Evolutionary conservation across 2,113 vertebrate species (phyloP), one percentile per base, ranked within the genome.

Genomic region (Jaculus jaculus): DNA sequence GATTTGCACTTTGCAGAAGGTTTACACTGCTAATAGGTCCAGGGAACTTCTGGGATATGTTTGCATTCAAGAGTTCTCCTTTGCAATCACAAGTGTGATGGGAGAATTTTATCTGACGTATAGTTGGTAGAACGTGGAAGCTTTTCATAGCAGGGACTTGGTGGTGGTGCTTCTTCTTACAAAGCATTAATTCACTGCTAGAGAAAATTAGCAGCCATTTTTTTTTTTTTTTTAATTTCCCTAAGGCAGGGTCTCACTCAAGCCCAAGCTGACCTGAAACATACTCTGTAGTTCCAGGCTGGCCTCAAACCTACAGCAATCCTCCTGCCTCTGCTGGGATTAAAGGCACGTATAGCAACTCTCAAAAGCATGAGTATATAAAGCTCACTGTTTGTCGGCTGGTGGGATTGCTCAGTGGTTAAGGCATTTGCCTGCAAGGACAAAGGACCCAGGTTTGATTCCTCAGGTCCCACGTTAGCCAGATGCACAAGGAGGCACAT

Each of bases 21-120:
- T 96, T 98, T 97, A 84, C 96, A 88, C 66, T 94, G 91, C 97
- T 97, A 97, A 93, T 96, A 93, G 89, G 37, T 97, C 93, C 96
- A 88, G 77, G 93, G 85, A 87, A 88, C 63, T 86, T 87, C 71
- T 96, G 89, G 97, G 94, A 97, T 96, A 80, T 90, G 95, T 92
- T 91, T 73, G 73, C 83, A 95, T 63, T 90, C 90, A 89, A 3
- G 0, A 72, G 75, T 96, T 96, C 51, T 95, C 86, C 61, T 97
- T 94, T 95, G 89, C 88, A 93, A 89, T 73, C 90, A 93, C 96
- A 97, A 97, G 95, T 81, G 60, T 88, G 92, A 95, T 97, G 90
- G 83, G 94, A 96, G 79, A 92, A 65, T 95, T 92, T 96, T 65
- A 39, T 96, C 94, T 87, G 97, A 96, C 96, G 93, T 93, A 66